A percentile compares a stretch with the other conserved stretches of the same genome.
Evolutionary conservation across 92 coral and sea anemone genomes (phyloP).

Genomic region (Porites evermanni): DNA sequence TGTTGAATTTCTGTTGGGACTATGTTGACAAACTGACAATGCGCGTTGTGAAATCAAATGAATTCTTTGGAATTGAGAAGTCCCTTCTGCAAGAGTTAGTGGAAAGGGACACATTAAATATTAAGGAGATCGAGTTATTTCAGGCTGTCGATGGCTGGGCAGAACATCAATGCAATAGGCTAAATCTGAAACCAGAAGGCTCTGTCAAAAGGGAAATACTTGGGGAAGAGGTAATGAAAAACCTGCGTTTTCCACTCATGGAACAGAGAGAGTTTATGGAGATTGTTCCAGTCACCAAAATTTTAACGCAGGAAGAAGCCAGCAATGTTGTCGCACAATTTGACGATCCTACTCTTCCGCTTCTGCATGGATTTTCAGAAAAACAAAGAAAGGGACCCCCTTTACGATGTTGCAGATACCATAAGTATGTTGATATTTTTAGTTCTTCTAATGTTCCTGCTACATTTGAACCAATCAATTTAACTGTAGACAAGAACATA

Average conservation of each 20-base stretch:
- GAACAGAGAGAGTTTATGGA: slow-evolving; percentile 20
- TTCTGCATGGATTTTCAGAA: slow-evolving; percentile 3
- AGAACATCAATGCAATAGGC: slow-evolving; percentile 16
- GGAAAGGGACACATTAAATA: slow-evolving; percentile 41
- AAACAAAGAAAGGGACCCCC: slow-evolving; percentile 6
- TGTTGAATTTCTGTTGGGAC: slow-evolving; percentile 47
- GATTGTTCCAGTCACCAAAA: slow-evolving; percentile 2
- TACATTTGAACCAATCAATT: neutral
- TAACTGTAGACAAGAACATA: slow-evolving; percentile 15
- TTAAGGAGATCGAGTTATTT: slow-evolving; percentile 44
- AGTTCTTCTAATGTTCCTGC: neutral
- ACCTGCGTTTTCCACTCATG: slow-evolving; percentile 20
- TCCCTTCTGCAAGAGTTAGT: slow-evolving; percentile 30
- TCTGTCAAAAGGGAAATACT: slow-evolving; percentile 22
- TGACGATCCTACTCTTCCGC: neutral
- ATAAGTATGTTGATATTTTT: neutral
- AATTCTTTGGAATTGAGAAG: slow-evolving; percentile 30
- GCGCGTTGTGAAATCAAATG: slow-evolving; percentile 37
- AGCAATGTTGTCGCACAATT: neutral
- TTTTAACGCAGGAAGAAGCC: slow-evolving; percentile 11
- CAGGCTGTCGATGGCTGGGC: slow-evolving; percentile 53
- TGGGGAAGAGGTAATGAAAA: slow-evolving; percentile 5
- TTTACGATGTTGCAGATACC: slow-evolving; percentile 11
- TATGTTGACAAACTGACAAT: slow-evolving; percentile 31
- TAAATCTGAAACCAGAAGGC: neutral